Evolutionary conservation across 2,888 invertebrate genomes (phyloP).

Genomic region (Drosophila mulleri): DNA sequence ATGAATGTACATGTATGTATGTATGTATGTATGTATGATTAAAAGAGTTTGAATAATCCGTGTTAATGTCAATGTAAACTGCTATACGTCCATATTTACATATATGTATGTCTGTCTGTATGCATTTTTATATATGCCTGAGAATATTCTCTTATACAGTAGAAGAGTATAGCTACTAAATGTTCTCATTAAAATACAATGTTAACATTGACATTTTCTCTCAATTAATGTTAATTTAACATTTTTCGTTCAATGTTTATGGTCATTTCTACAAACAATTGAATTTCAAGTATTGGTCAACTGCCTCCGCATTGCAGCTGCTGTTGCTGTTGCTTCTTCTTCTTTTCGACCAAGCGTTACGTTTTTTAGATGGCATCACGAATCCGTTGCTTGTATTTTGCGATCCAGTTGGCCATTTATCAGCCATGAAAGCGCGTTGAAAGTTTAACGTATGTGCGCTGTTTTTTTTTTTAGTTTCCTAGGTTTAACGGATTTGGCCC

Average conservation of each 20-base stretch:
- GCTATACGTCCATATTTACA: not conserved
- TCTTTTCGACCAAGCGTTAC: constrained; percentile 4
- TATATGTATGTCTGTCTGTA: not conserved
- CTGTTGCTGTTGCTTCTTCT: not conserved
- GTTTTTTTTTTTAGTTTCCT: constrained; percentile 23
- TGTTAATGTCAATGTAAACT: not conserved
- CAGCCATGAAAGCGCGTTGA: constrained; percentile 73
- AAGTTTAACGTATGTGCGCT: constrained; percentile 50
- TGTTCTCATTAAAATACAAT: not conserved
- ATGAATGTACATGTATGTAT: not conserved
- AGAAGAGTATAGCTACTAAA: not conserved
- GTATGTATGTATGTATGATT: not conserved
- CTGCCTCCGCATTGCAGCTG: constrained; percentile 48
- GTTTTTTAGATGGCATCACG: constrained; percentile 33
- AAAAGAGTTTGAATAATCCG: not conserved
- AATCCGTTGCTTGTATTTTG: constrained; percentile 64
- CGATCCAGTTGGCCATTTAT: constrained; percentile 71
- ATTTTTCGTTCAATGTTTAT: not conserved
- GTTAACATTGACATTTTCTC: not conserved
- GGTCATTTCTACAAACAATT: constrained; percentile 21
- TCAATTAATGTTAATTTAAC: not conserved
- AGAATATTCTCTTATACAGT: not conserved
- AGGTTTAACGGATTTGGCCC: constrained; percentile 71
- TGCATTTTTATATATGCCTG: not conserved
- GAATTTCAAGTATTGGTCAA: constrained; percentile 44